Conservation (phyloP, 2,797 vertebrate genomes). For the Xerus rutilus region DNA sequence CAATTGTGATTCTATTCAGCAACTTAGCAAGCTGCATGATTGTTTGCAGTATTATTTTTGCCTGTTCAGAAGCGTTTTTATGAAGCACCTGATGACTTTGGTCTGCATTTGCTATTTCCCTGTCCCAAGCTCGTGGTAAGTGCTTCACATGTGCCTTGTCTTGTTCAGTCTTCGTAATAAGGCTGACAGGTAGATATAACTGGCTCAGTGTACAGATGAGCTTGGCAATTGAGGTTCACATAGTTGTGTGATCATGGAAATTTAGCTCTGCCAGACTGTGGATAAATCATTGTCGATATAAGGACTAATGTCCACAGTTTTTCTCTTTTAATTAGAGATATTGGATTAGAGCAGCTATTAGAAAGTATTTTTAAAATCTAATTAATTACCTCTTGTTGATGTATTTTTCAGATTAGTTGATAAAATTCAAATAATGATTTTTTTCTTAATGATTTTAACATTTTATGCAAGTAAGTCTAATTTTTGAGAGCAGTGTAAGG, state of each 20-base stretch:
- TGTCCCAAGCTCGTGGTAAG: background rate
- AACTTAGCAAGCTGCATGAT: background rate
- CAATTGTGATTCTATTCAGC: background rate
- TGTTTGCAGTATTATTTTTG: constrained; percentile 12
- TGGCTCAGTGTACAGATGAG: background rate
- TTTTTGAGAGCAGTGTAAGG: background rate
- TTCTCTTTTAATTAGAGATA: background rate
- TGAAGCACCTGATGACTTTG: background rate
- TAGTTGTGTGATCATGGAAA: background rate
- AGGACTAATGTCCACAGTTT: background rate
- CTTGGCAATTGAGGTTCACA: background rate
- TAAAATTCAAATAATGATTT: constrained; percentile 24
- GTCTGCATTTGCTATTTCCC: background rate
- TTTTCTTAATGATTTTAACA: constrained; percentile 4
- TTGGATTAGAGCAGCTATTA: background rate
- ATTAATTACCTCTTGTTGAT: background rate
- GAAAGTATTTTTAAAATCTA: constrained; percentile 5
- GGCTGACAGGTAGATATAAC: background rate
- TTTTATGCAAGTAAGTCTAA: constrained; percentile 32
- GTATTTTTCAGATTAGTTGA: background rate
- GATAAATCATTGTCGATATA: constrained; percentile 20
- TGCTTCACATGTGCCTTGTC: background rate
- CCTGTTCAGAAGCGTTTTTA: background rate
- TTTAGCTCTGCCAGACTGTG: background rate
- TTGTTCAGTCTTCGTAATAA: background rate